Conservation (phyloP, 2,888 invertebrate genomes). For the Mythimna ferrago region DNA sequence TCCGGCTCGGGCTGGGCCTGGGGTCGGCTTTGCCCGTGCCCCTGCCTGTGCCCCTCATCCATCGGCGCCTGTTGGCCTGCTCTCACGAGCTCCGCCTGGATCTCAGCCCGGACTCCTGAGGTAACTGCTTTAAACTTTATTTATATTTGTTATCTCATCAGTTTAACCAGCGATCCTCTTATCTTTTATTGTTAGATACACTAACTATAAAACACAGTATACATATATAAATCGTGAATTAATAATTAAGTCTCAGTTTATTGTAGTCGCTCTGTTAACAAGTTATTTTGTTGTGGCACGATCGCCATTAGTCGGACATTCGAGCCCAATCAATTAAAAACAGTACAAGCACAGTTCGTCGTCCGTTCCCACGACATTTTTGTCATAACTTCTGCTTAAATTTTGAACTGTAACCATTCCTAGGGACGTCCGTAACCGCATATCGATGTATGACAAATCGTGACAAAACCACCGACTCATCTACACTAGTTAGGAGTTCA, state of each 20-base stretch:
- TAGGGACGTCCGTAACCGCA: slow-evolving; percentile 81
- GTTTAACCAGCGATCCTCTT: slow-evolving; percentile 53
- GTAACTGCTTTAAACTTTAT: slow-evolving; percentile 50
- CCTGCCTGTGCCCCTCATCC: too few species aligned
- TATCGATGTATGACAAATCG: slow-evolving; percentile 89
- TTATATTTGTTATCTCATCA: slow-evolving; percentile 58
- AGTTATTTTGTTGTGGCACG: slow-evolving; percentile 77
- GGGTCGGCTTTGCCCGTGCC: too few species aligned
- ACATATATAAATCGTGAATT: slow-evolving; percentile 71
- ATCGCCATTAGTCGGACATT: slow-evolving; percentile 75
- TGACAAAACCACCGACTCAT: slow-evolving; percentile 89
- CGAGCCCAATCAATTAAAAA: slow-evolving; percentile 76
- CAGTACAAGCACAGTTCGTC: slow-evolving; percentile 75
- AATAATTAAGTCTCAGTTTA: slow-evolving; percentile 72
- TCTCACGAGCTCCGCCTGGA: too few species aligned
- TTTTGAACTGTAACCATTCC: slow-evolving; percentile 74
- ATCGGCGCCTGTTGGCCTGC: too few species aligned
- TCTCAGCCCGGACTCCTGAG: too few species aligned
- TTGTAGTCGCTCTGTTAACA: slow-evolving; percentile 71
- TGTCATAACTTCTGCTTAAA: slow-evolving; percentile 86
- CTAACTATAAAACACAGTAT: slow-evolving; percentile 56
- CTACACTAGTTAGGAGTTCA: slow-evolving; percentile 72
- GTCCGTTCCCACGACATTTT: slow-evolving; percentile 86
- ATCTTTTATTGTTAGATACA: slow-evolving; percentile 60
- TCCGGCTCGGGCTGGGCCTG: too few species aligned